Percentiles rank a stretch among this genome's conserved stretches.
These are phyloP conservation scores for Megaustenia siamemsis DNA, from an alignment of 2,888 invertebrate species.

Conservation along the genomic window DNA sequence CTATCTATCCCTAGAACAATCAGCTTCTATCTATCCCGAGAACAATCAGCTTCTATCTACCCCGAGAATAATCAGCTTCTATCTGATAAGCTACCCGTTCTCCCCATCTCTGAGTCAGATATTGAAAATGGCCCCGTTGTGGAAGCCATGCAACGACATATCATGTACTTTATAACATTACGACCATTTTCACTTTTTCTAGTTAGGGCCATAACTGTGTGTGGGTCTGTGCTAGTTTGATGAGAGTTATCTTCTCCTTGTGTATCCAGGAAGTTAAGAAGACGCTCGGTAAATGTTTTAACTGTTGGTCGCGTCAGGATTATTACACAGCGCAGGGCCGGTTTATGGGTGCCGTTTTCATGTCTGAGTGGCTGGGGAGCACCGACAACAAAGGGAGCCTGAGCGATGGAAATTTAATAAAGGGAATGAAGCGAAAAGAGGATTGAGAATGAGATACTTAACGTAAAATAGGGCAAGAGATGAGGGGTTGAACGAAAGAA, in stretches of 20 bases:
- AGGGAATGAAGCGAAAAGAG: background rate
- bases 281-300: background rate
- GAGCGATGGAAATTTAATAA: background rate
- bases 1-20: too few species aligned
- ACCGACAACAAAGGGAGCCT: background rate
- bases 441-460: background rate
- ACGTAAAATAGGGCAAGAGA: background rate
- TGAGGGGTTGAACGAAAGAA: background rate
- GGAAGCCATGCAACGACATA: too few species aligned
- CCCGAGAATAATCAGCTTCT: too few species aligned
- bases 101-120: too few species aligned
- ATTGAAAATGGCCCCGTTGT: too few species aligned
- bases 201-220: background rate
- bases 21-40: too few species aligned
- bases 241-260: slow-evolving; percentile 14
- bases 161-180: too few species aligned
- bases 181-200: background rate
- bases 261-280: background rate
- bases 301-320: background rate
- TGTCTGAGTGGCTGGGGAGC: background rate
- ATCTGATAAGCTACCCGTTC: too few species aligned
- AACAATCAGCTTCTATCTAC: too few species aligned
- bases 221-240: background rate
- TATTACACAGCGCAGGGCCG: background rate
- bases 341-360: background rate